Conservation (phyloP, 2,113 vertebrate genomes). For the Maccullochella peelii region DNA sequence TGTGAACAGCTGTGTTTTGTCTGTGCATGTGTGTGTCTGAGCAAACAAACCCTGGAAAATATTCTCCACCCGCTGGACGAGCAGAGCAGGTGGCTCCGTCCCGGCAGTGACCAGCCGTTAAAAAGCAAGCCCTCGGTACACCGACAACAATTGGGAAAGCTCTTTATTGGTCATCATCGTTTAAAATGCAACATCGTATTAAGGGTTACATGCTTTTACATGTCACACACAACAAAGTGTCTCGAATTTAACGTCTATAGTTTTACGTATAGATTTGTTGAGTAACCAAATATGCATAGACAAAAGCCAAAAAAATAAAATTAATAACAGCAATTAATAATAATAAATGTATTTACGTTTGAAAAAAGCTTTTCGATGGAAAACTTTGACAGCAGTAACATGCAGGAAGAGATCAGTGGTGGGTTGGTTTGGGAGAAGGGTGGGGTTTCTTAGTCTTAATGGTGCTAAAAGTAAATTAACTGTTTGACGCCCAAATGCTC, state of each 20-base stretch:
- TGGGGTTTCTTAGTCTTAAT: conserved; percentile 91
- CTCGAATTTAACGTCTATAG: conserved; percentile 83
- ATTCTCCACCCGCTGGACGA: conserved; percentile 65
- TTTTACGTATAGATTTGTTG: conserved; percentile 79
- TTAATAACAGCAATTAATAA: conserved; percentile 74
- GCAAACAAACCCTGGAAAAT: conserved; percentile 67
- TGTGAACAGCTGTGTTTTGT: conserved; percentile 56
- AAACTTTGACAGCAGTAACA: conserved; percentile 92
- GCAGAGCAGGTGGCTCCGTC: conserved; percentile 70
- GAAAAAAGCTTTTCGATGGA: conserved; percentile 89
- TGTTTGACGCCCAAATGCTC: conserved; percentile 88
- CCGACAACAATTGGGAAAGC: conserved; percentile 97
- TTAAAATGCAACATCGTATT: conserved; percentile 98
- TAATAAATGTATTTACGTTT: conserved; percentile 74
- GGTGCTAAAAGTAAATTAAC: conserved; percentile 92
- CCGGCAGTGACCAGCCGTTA: conserved; percentile 70
- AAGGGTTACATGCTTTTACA: conserved; percentile 97
- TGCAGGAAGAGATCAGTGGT: conserved; percentile 93
- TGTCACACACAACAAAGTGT: conserved; percentile 98
- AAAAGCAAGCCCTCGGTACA: conserved; percentile 96
- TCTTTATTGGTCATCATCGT: conserved; percentile 99
- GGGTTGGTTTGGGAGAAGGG: conserved; percentile 79
- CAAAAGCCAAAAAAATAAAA: conserved; percentile 86
- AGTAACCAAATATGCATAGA: conserved; percentile 93
- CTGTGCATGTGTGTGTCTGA: conserved; percentile 74